Conservation (phyloP, 2,797 vertebrate genomes). For the Argentina silus region DNA sequence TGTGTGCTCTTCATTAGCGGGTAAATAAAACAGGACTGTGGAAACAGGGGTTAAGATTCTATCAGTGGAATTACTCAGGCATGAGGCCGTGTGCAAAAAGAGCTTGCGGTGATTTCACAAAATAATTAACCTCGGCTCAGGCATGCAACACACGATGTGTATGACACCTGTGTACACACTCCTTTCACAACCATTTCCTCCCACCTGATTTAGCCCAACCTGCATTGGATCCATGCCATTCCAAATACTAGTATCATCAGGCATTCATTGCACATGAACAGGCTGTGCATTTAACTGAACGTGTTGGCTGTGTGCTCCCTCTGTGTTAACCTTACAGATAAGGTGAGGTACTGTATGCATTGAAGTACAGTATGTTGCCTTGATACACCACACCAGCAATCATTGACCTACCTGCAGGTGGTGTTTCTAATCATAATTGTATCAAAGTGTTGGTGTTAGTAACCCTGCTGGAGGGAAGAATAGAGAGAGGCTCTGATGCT, state of each 20-base stretch:
- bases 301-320: conserved; percentile 22
- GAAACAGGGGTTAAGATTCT: conserved; percentile 69
- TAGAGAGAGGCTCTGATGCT: conserved; percentile 39
- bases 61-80: conserved; percentile 69
- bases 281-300: not conserved
- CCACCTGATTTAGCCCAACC: conserved; percentile 26
- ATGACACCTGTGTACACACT: conserved; percentile 44
- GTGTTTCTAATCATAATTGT: conserved; percentile 67
- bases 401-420: conserved; percentile 66
- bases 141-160: conserved; percentile 51
- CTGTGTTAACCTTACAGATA: conserved; percentile 44
- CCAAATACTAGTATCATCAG: conserved; percentile 58
- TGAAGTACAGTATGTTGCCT: conserved; percentile 43
- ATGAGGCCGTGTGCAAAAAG: conserved; percentile 58
- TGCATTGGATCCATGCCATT: conserved; percentile 24
- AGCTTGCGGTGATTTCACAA: conserved; percentile 59
- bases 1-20: conserved; percentile 62
- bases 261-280: conserved; percentile 25
- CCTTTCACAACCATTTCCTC: not conserved
- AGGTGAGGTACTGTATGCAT: conserved; percentile 43
- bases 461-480: conserved; percentile 51
- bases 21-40: conserved; percentile 66
- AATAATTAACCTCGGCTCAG: conserved; percentile 70
- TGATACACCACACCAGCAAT: conserved; percentile 41
- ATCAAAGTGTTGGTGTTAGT: conserved; percentile 56